phyloP scores from a whole-genome alignment of 2,113 vertebrate species.

The Pipra filicauda region DNA sequence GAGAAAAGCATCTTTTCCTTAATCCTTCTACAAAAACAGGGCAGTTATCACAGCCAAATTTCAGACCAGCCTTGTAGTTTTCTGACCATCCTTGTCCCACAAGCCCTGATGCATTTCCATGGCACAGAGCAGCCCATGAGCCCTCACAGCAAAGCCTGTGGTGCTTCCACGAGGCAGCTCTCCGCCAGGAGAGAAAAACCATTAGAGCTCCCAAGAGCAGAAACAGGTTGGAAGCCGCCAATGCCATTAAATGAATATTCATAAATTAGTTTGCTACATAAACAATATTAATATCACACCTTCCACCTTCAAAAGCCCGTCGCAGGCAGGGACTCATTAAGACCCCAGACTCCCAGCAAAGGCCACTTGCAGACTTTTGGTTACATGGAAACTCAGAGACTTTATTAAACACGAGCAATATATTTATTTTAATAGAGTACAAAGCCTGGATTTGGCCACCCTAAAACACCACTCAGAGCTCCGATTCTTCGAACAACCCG shows the following conservation, averaged over 20 bases:
- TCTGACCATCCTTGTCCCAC: not conserved
- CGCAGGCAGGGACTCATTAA: conserved; percentile 10
- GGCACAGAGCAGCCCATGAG: not conserved
- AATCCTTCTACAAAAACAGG: not conserved
- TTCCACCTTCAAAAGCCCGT: conserved; percentile 43
- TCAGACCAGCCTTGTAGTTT: not conserved
- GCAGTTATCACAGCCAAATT: not conserved
- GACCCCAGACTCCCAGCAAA: not conserved
- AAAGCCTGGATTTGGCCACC: conserved; percentile 59
- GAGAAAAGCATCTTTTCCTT: not conserved
- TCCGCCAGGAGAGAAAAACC: not conserved
- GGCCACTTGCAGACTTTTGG: not conserved
- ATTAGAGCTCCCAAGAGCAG: not conserved
- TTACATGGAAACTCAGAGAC: not conserved
- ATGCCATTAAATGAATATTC: conserved; percentile 30
- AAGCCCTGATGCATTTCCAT: not conserved
- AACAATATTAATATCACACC: conserved; percentile 35
- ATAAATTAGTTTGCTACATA: conserved; percentile 48
- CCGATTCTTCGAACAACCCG: not conserved
- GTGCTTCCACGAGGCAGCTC: not conserved
- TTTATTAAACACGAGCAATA: conserved; percentile 48
- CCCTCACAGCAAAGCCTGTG: not conserved
- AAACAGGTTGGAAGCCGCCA: not conserved
- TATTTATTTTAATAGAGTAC: conserved; percentile 57
- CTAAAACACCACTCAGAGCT: not conserved